These are phyloP conservation scores for Brachyhypopomus occidentalis DNA, from an alignment of 2,113 vertebrate genomes.

Conservation along the genomic window DNA sequence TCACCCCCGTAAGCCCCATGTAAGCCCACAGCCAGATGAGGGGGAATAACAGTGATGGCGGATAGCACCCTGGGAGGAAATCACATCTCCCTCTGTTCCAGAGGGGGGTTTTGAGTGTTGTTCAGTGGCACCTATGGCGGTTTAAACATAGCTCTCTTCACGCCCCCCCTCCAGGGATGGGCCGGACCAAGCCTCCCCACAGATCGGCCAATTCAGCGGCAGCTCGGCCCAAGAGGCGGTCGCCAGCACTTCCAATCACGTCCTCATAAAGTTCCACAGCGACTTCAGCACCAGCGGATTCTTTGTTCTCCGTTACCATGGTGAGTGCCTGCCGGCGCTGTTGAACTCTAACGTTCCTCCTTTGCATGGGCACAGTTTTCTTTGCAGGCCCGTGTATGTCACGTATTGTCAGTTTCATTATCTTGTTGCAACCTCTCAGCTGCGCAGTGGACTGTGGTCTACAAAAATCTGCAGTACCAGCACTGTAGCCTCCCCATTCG, in stretches of 20 bases:
- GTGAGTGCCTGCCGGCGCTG: slow-evolving; percentile 56
- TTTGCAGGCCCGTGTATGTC: slow-evolving; percentile 7
- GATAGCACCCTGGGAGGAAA: background rate
- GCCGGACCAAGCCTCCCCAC: slow-evolving; percentile 73
- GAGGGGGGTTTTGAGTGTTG: background rate
- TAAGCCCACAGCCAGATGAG: too few relatives aligned
- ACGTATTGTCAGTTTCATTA: slow-evolving; percentile 29
- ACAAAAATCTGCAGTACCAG: background rate
- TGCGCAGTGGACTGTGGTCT: background rate
- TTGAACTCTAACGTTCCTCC: slow-evolving; percentile 42
- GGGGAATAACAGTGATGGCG: too few relatives aligned
- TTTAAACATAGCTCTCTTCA: background rate
- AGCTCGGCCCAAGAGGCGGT: slow-evolving; percentile 65
- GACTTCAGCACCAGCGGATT: slow-evolving; percentile 80
- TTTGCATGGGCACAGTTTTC: slow-evolving; percentile 23
- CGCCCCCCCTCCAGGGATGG: slow-evolving; percentile 69
- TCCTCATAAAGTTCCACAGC: slow-evolving; percentile 79
- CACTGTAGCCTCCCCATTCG: background rate
- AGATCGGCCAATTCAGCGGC: slow-evolving; percentile 76
- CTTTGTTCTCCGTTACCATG: slow-evolving; percentile 73
- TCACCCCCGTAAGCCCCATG: too few relatives aligned
- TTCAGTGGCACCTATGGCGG: background rate
- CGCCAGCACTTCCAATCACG: slow-evolving; percentile 74
- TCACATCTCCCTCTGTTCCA: background rate
- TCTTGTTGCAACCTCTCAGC: slow-evolving; percentile 4